Conservation (phyloP, 53 echinoderm and acorn worm genomes). For the Mesocentrotus franciscanus region DNA sequence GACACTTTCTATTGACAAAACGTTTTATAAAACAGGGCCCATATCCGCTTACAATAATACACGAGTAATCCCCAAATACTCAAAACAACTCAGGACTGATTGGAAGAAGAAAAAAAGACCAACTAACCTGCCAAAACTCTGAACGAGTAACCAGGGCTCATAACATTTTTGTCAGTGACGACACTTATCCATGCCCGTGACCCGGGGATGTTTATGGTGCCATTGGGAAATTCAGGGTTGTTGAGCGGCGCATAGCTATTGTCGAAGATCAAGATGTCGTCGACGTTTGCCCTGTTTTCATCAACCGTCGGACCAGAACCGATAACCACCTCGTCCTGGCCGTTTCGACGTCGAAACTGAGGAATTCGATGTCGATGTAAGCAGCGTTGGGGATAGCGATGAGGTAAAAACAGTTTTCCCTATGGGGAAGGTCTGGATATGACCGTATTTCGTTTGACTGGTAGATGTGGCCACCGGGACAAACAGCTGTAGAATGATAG, state of each 20-base stretch:
- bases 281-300: not conserved
- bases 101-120: not conserved
- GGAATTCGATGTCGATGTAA: conserved; percentile 20
- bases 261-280: not conserved
- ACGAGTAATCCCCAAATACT: too few relatives aligned
- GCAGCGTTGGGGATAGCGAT: conserved; percentile 26
- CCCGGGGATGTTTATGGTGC: not conserved
- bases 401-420: not conserved
- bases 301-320: not conserved
- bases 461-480: conserved; percentile 3
- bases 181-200: not conserved
- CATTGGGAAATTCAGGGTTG: not conserved
- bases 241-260: not conserved
- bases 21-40: too few relatives aligned
- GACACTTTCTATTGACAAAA: too few relatives aligned
- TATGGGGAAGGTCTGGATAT: not conserved
- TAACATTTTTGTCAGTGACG: not conserved
- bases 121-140: conserved; percentile 15
- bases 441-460: not conserved
- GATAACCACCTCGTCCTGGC: conserved; percentile 47
- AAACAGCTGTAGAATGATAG: not conserved
- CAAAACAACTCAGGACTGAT: too few relatives aligned
- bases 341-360: not conserved
- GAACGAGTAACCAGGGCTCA: not conserved
- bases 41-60: too few relatives aligned